A percentile compares a stretch with the other conserved stretches of the same genome.
Evolutionary conservation across 2,888 invertebrate species (phyloP).

Genomic region (Nomada lathburiana): DNA sequence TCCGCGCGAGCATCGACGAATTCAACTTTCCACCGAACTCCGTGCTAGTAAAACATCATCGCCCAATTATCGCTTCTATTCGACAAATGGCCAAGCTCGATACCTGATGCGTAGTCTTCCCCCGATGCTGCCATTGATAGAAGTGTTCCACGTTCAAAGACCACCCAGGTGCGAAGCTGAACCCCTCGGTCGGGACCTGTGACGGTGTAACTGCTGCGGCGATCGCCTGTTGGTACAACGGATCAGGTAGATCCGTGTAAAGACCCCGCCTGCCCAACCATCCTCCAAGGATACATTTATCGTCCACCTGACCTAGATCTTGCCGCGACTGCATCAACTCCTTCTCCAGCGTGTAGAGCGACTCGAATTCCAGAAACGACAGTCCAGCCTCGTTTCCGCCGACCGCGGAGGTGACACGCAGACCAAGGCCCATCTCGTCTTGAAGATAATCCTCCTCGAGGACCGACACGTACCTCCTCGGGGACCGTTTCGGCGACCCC

Average conservation of each 20-base stretch:
- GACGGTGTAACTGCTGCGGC: slow-evolving; percentile 50
- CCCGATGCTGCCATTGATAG: slow-evolving; percentile 88
- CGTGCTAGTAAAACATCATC: no score
- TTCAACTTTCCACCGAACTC: not conserved
- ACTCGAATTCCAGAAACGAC: slow-evolving; percentile 80
- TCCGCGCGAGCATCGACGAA: no score
- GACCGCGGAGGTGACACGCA: slow-evolving; percentile 54
- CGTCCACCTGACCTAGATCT: slow-evolving; percentile 73
- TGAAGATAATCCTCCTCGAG: slow-evolving; percentile 68
- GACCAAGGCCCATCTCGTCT: slow-evolving; percentile 75
- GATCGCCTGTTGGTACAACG: slow-evolving; percentile 66
- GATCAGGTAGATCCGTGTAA: slow-evolving; percentile 78
- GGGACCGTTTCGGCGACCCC: slow-evolving; percentile 64
- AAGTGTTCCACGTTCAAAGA: slow-evolving; percentile 87
- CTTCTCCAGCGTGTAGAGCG: slow-evolving; percentile 78
- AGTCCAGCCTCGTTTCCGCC: slow-evolving; percentile 63
- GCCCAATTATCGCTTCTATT: no score
- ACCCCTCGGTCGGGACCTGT: slow-evolving; percentile 84
- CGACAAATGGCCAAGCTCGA: not conserved
- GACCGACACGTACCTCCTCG: slow-evolving; percentile 57
- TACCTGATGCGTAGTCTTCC: slow-evolving; percentile 87
- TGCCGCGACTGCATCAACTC: slow-evolving; percentile 73
- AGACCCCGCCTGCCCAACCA: slow-evolving; percentile 76
- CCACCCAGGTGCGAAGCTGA: slow-evolving; percentile 88
- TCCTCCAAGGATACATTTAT: slow-evolving; percentile 72